A percentile compares a stretch with the other conserved stretches of the same genome.
These are phyloP conservation scores for Shinisaurus crocodilurus DNA, from an alignment of 2,113 vertebrate species.

Conservation along the genomic window DNA sequence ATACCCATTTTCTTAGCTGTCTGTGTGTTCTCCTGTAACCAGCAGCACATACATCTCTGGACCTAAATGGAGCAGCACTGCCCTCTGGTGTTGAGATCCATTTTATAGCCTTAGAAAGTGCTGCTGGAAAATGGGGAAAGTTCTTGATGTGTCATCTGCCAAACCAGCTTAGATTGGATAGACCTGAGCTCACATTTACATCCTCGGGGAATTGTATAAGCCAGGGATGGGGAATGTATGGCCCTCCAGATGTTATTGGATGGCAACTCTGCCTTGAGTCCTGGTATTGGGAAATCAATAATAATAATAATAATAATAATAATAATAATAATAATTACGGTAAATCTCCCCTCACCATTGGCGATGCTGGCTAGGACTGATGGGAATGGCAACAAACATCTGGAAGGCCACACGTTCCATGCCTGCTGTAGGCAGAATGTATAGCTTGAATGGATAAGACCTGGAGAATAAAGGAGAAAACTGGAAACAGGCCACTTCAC, in stretches of 20 bases:
- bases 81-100: constrained; percentile 10
- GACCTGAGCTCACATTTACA: background rate
- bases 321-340: no score
- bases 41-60: background rate
- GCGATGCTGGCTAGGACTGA: no score
- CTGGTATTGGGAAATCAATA: no score
- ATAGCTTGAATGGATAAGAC: background rate
- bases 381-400: no score
- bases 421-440: background rate
- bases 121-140: background rate
- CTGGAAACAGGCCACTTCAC: background rate
- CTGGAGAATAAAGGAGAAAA: background rate
- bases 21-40: background rate
- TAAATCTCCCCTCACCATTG: no score
- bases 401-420: no score
- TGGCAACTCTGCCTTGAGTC: no score
- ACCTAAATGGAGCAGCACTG: constrained; percentile 8
- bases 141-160: background rate
- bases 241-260: no score
- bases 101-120: background rate
- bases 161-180: background rate
- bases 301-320: no score
- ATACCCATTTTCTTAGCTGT: background rate
- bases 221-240: no score
- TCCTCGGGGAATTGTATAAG: background rate